These are phyloP conservation scores for Pangasius sanitwongsei DNA, from an alignment of 2,797 vertebrate species.

Conservation along the genomic window DNA sequence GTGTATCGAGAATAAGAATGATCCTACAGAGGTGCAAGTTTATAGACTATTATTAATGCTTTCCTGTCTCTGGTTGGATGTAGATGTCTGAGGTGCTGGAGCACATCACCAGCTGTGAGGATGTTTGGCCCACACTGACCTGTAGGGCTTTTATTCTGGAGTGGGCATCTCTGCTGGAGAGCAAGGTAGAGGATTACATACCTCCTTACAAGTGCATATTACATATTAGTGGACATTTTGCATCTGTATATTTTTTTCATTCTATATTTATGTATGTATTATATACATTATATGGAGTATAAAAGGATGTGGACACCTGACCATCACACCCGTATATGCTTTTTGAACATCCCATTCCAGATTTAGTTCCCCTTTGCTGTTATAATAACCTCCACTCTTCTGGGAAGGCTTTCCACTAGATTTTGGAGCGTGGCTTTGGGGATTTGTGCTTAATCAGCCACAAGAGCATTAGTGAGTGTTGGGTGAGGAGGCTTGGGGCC, in stretches of 20 bases:
- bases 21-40: neutral
- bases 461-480: neutral
- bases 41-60: neutral
- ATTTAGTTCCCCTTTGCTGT: neutral
- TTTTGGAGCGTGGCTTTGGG: neutral
- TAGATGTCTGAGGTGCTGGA: conserved; percentile 75
- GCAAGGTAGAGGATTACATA: conserved; percentile 67
- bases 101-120: conserved; percentile 72
- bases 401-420: neutral
- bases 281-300: neutral
- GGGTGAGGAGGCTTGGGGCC: neutral
- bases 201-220: neutral
- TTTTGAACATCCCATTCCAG: neutral
- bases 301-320: neutral
- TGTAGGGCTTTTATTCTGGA: conserved; percentile 75
- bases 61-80: conserved; percentile 8
- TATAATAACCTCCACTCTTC: neutral
- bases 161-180: conserved; percentile 76
- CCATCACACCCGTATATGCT: neutral
- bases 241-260: neutral
- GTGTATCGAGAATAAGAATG: neutral
- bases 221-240: neutral
- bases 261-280: neutral
- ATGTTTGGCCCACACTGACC: conserved; percentile 72
- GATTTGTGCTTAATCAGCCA: neutral